Percentiles rank a stretch among this genome's conserved stretches.
Conservation (phyloP, 2,113 vertebrate genomes). For the Sphaerodactylus townsendi region DNA sequence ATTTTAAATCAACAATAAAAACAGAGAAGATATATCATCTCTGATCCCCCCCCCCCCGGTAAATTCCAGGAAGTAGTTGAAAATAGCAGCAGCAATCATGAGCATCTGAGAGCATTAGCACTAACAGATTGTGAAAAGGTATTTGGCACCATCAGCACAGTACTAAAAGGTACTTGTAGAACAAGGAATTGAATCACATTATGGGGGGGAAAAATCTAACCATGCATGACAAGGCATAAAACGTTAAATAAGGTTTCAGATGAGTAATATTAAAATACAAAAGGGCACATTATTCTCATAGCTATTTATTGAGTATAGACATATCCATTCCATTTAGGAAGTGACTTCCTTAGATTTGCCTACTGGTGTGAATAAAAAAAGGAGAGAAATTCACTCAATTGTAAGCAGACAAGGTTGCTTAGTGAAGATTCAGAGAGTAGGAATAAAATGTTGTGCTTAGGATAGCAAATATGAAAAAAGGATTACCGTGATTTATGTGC, state of each 20-base stretch:
- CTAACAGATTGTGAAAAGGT: conserved; percentile 11
- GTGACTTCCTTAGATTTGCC: conserved; percentile 15
- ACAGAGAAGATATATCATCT: neutral
- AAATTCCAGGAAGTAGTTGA: neutral
- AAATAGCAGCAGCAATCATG: conserved; percentile 16
- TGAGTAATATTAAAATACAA: conserved; percentile 12
- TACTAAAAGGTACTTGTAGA: conserved; percentile 31
- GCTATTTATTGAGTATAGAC: neutral
- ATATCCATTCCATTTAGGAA: conserved; percentile 17
- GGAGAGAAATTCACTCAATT: conserved; percentile 30
- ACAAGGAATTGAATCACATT: conserved; percentile 25
- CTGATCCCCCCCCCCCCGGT: neutral
- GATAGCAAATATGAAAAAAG: conserved; percentile 26
- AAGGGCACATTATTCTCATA: conserved; percentile 22
- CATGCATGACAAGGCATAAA: neutral
- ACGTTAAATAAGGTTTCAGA: conserved; percentile 5
- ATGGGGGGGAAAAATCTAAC: neutral
- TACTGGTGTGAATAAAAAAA: conserved; percentile 26
- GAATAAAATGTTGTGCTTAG: conserved; percentile 28
- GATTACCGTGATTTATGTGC: conserved; percentile 4
- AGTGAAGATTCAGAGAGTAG: conserved; percentile 6
- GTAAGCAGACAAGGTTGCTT: neutral
- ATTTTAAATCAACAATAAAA: neutral
- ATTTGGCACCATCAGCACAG: neutral
- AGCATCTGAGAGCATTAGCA: neutral